Conservation (phyloP, 2,113 vertebrate genomes). For the Vanacampus margaritifer region DNA sequence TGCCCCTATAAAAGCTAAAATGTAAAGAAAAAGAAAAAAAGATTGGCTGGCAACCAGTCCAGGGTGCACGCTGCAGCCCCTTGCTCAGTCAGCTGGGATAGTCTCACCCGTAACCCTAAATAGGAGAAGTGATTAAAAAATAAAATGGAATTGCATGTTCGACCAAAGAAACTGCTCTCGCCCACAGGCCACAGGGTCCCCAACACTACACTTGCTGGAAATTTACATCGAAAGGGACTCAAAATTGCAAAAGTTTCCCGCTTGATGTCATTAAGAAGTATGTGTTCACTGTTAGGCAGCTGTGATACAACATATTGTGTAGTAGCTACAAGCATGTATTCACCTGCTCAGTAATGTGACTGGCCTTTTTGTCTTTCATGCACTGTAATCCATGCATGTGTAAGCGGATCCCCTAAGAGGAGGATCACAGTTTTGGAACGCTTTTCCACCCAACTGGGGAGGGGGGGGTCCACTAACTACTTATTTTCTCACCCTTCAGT, state of each 20-base stretch:
- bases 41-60: too few relatives aligned
- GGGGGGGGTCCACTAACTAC: constrained; percentile 40
- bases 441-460: constrained; percentile 61
- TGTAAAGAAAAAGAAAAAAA: too few relatives aligned
- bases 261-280: constrained; percentile 8
- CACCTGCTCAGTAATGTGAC: constrained; percentile 53
- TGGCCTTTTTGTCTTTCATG: constrained; percentile 55
- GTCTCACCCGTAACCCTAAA: too few relatives aligned
- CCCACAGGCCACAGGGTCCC: neutral
- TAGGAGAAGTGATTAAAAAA: too few relatives aligned
- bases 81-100: too few relatives aligned
- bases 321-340: constrained; percentile 11
- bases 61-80: too few relatives aligned
- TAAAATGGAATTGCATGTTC: too few relatives aligned
- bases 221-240: neutral
- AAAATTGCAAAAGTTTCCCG: neutral
- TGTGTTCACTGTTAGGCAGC: constrained; percentile 1
- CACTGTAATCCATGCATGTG: constrained; percentile 64
- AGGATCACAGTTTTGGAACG: constrained; percentile 60
- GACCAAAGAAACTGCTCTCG: neutral
- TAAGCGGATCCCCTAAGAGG: constrained; percentile 63
- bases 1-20: too few relatives aligned
- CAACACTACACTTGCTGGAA: neutral
- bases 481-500: constrained; percentile 38
- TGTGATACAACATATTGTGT: neutral